Evolutionary conservation across 92 coral and sea anemone genomes (phyloP), one percentile per base, ranked within the genome.

Genomic region (Micromussa lordhowensis): DNA sequence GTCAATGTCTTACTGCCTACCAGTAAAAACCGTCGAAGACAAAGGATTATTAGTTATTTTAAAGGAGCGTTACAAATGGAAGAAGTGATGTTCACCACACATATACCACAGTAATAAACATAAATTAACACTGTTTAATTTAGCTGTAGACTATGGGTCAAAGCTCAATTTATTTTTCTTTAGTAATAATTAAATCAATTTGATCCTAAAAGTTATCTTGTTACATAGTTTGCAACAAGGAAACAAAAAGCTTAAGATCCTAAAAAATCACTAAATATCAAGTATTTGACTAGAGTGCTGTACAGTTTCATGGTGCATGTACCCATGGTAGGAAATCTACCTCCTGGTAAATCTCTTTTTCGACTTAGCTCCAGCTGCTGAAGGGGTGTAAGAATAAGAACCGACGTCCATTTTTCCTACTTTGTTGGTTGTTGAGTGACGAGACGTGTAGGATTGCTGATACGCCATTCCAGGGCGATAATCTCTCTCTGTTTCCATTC

Each of bases 401-500:
- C 16, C 61, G 4, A 2, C 61, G 19, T 55, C 19, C 61, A 55
- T 16, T 9, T 12, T 66, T 63, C 26, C 15, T 12, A 9, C 32
- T 66, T 66, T 66, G 3, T 18, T 2, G 34, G 32, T 26, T 66
- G 71, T 28, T 21, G 53, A 5, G 6, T 14, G 29, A 17, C 3
- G 49, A 49, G 26, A 6, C 26, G 13, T 44, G 13, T 44, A 10
- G 51, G 51, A 35, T 22, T n/a, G 11, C 40, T 73, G 78, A 66
- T 66, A 24, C 21, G 38, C 11, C 75, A 31, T 21, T 34, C 40
- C n/a, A 35, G 7, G 22, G 0, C 14, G 81, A 18, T 29, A 68
- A 68, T 58, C 28, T 58, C 9, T 0, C 49, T 48, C n/a, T 77
- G 64, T 64, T 76, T 94, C 96, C 22, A 31, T 81, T 30, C 92